Conservation (phyloP, 2,797 vertebrate species). For the Aratinga solstitialis region DNA sequence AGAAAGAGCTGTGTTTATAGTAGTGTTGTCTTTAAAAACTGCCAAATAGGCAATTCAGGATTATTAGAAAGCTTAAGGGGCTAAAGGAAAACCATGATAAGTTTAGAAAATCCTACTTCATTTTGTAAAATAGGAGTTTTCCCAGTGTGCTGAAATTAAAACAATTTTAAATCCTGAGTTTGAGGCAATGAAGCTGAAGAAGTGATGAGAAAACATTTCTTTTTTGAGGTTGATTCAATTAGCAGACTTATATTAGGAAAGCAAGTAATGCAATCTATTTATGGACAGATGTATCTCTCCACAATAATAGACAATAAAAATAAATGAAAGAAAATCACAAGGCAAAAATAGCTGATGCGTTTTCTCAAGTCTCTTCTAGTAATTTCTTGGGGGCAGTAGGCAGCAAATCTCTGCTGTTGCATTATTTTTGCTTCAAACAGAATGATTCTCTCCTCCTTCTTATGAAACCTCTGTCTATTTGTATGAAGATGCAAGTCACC, state of each 20-base stretch:
- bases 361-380: not conserved
- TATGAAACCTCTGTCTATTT: not conserved
- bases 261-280: constrained; percentile 35
- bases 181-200: constrained; percentile 40
- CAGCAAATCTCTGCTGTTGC: not conserved
- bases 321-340: constrained; percentile 31
- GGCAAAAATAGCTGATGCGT: constrained; percentile 18
- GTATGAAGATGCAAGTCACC: not conserved
- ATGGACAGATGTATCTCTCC: not conserved
- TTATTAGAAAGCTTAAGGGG: constrained; percentile 44
- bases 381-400: not conserved
- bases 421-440: not conserved
- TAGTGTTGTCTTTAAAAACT: constrained; percentile 29
- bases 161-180: constrained; percentile 14
- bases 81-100: constrained; percentile 5
- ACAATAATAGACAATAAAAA: constrained; percentile 46
- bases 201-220: constrained; percentile 64
- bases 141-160: constrained; percentile 48
- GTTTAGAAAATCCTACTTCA: constrained; percentile 59
- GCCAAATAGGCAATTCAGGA: constrained; percentile 48
- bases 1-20: constrained; percentile 54
- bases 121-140: constrained; percentile 51
- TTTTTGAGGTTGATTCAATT: constrained; percentile 68
- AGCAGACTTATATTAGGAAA: constrained; percentile 28
- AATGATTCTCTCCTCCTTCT: not conserved